Conservation (phyloP, 2,113 vertebrate genomes). For the Nanger granti region DNA sequence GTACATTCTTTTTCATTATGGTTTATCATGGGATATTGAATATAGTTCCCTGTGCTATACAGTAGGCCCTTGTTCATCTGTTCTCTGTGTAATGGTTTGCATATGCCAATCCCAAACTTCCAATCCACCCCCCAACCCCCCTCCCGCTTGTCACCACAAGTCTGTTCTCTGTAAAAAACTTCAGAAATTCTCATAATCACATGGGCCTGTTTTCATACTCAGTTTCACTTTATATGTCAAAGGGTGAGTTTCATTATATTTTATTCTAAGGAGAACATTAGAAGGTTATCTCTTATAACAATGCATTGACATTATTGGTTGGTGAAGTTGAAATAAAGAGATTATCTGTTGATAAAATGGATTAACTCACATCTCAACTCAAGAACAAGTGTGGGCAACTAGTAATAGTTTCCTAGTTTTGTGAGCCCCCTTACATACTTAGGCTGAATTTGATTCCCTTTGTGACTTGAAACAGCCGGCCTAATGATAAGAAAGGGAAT, state of each 20-base stretch:
- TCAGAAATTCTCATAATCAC: not conserved
- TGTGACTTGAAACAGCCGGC: not conserved
- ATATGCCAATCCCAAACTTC: not conserved
- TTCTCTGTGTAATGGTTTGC: not conserved
- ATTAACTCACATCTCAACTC: not conserved
- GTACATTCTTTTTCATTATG: not conserved
- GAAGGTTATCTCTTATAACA: not conserved
- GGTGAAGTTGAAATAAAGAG: not conserved
- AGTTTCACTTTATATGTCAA: not conserved
- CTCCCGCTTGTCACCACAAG: not conserved
- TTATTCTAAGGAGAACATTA: not conserved
- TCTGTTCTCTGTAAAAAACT: not conserved
- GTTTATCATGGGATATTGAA: not conserved
- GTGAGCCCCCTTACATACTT: not conserved
- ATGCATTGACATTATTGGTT: not conserved
- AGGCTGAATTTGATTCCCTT: not conserved
- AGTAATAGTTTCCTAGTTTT: not conserved
- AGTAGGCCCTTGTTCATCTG: not conserved
- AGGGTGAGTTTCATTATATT: not conserved
- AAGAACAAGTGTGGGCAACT: not conserved
- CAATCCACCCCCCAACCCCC: rapidly evolving
- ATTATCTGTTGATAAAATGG: not conserved
- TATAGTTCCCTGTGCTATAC: not conserved
- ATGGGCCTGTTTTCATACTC: not conserved
- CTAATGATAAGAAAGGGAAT: not conserved